These are phyloP conservation scores for Dromius quadrimaculatus DNA, from an alignment of 2,888 invertebrate genomes.

Conservation along the genomic window DNA sequence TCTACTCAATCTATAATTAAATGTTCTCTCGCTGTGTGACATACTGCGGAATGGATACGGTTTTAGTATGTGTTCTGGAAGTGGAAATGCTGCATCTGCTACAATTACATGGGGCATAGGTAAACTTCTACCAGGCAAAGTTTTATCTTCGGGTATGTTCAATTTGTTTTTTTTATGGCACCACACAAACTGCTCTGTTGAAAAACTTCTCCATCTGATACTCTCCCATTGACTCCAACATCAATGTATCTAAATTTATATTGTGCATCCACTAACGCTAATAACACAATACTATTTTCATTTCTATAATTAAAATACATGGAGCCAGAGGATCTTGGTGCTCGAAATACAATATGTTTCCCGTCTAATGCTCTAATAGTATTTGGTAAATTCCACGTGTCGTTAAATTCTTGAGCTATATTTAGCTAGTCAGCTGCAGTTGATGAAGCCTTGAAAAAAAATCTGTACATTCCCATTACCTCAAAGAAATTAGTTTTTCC, in stretches of 20 bases:
- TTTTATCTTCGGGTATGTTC: slow-evolving; percentile 56
- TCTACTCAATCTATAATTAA: too few relatives aligned
- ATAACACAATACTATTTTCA: slow-evolving; percentile 56
- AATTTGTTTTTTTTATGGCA: slow-evolving; percentile 55
- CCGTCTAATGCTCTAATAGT: slow-evolving; percentile 56
- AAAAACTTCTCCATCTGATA: slow-evolving; percentile 58
- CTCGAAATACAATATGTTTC: slow-evolving; percentile 56
- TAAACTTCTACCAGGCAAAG: slow-evolving; percentile 55
- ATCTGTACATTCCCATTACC: neutral
- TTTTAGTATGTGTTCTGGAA: slow-evolving; percentile 57
- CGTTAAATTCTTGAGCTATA: slow-evolving; percentile 56
- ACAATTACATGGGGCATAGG: too few relatives aligned
- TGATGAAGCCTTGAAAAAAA: slow-evolving; percentile 50
- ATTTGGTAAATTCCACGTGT: slow-evolving; percentile 57
- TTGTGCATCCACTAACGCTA: too few relatives aligned
- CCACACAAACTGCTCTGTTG: slow-evolving; percentile 54
- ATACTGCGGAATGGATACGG: slow-evolving; percentile 55
- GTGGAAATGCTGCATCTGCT: slow-evolving; percentile 59
- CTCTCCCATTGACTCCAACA: slow-evolving; percentile 57
- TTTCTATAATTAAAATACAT: slow-evolving; percentile 58
- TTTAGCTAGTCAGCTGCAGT: slow-evolving; percentile 54
- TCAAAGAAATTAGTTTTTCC: neutral
- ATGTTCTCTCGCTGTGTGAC: slow-evolving; percentile 45
- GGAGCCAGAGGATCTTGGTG: slow-evolving; percentile 56
- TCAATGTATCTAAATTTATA: slow-evolving; percentile 58